Evolutionary conservation across 2,888 invertebrate species (phyloP).

Genomic region (Drosophila picticornis): DNA sequence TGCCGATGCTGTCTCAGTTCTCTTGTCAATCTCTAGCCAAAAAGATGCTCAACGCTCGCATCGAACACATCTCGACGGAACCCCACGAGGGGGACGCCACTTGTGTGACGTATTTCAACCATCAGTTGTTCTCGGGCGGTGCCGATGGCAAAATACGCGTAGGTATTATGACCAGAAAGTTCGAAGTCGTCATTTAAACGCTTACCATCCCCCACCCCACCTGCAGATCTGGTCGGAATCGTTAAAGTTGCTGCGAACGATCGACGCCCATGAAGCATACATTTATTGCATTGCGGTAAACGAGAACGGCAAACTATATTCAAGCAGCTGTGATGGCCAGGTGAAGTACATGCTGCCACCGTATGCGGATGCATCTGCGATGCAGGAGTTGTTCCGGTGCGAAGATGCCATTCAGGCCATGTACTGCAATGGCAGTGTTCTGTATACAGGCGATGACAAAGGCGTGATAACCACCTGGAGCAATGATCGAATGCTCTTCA

Average conservation of each 20-base stretch:
- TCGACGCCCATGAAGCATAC: slow-evolving; percentile 83
- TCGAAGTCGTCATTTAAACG: not conserved
- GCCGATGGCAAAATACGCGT: slow-evolving; percentile 85
- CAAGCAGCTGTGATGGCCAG: slow-evolving; percentile 84
- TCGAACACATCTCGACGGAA: slow-evolving; percentile 79
- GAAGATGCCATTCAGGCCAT: slow-evolving; percentile 83
- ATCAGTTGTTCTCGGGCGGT: slow-evolving; percentile 83
- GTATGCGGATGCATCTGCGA: slow-evolving; percentile 63
- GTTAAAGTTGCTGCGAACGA: slow-evolving; percentile 78
- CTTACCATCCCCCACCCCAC: not conserved
- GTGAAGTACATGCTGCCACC: slow-evolving; percentile 83
- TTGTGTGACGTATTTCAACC: slow-evolving; percentile 77
- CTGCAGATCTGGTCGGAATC: slow-evolving; percentile 84
- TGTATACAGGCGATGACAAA: slow-evolving; percentile 85
- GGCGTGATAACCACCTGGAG: slow-evolving; percentile 85
- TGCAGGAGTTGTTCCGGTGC: slow-evolving; percentile 80
- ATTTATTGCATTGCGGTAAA: slow-evolving; percentile 83
- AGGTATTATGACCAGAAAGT: slow-evolving; percentile 38
- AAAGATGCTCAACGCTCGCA: slow-evolving; percentile 64
- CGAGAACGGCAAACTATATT: slow-evolving; percentile 83
- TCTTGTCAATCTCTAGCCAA: slow-evolving; percentile 40
- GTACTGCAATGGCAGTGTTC: slow-evolving; percentile 77
- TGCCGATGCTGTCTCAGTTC: slow-evolving; percentile 33
- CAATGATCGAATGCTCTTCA: slow-evolving; percentile 84
- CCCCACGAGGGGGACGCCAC: slow-evolving; percentile 84